Evolutionary conservation across 2,888 invertebrate genomes (phyloP), one percentile per base, ranked within the genome.

Genomic region (Rotaria socialis): DNA sequence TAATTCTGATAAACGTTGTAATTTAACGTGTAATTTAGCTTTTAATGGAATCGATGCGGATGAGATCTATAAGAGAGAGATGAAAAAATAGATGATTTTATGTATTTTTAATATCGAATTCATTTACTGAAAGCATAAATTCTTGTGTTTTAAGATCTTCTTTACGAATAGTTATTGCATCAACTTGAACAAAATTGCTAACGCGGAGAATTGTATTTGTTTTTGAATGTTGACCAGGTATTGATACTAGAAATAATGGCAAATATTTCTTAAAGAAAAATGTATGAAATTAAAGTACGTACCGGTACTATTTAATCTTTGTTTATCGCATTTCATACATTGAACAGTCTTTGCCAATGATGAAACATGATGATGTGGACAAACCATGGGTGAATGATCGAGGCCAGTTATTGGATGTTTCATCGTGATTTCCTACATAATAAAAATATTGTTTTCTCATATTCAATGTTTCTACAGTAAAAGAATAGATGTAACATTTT

Each of bases 141-240:
- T 80, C 80, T n/a, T 80, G 43, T 14, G 47, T 19, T 80, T 80
- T 80, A 43, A 80, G 47, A 80, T 80, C 47, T 80, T 80, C 80
- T 80, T 80, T 80, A 47, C 80, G 80, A 47, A 80, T 80, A 14
- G 80, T 80, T 19, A 80, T 80, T 19, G 80, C 80, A 80, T 80
- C 80, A 80, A 80, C 80, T 80, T 80, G 80, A n/a, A 80, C 24
- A 24, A 80, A 80, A 80, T 47, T 80, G n/a, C 80, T 80, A 0
- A 80, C 80, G 47, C 80, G 80, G 11, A 80, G 47, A 47, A 80
- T 80, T 47, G 80, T 80, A 80, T 80, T 80, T 47, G 43, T 80
- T 80, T 80, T 80, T n/a, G 80, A 14, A 80, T 80, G 80, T 80
- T 80, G 80, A 47, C 80, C 80, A 47, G 80, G 80, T 80, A 80